Evolutionary conservation across 2,888 invertebrate genomes (phyloP), one percentile per base, ranked within the genome.

Genomic region (Clanis bilineata): DNA sequence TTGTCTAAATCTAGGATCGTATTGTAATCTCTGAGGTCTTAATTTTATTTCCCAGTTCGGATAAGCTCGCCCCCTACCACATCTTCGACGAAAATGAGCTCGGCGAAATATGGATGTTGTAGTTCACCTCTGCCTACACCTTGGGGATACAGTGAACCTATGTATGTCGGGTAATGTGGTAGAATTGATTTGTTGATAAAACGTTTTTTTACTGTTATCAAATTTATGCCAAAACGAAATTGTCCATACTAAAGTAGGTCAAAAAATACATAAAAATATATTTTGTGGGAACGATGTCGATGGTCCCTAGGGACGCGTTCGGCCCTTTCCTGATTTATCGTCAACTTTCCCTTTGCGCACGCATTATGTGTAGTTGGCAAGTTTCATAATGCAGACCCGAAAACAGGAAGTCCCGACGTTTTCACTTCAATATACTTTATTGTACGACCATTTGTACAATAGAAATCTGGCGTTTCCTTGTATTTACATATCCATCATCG

Each of bases 251-350:
- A 21, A 41, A 51, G 18, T 51, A 32, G 43, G 43, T 59, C 39
- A 59, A 55, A 59, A 54, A 51, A 54, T 28, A 18, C 25, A 41
- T 51, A 47, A 36, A 36, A 57, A 38, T 45, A 57, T 57, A 45
- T 28, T 44, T 36, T 45, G 45, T 51, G 45, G 45, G 47, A 18
- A 28, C 39, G 38, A 57, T 54, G 36, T 25, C 44, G 55, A 45
- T 56, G 44, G 79, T 82, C 81, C 62, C 64, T 71, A 72, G 84
- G 73, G 81, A 79, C 77, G 80, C 80, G 80, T 84, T 82, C 83
- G 84, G 82, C 87, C 85, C 85, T 85, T 86, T 80, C 77, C 71
- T 88, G 89, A 90, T 90, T 89, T 90, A 90, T 86, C 70, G 79
- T 72, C 76, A 79, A 82, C 74, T 80, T 80, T 79, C 79, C 80